Base-by-base conservation (phyloP, 1,140 invertebrate genomes). In the Nephotettix cincticeps region DNA sequence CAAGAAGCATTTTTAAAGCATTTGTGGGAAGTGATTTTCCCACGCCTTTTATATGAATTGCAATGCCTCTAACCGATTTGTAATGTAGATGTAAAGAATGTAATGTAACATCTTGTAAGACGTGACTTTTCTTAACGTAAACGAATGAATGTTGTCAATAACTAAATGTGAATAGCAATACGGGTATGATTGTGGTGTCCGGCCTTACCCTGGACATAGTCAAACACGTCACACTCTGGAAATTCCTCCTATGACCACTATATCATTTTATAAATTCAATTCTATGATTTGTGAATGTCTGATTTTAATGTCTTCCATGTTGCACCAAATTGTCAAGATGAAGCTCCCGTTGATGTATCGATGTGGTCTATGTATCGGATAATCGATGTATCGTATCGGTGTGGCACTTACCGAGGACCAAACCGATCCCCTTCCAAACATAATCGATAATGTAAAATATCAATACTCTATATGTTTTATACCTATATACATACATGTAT, bases 261-360 rank as follows among this genome's bases (percentile, higher is more conserved):
- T 36, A 6, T 36, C 32, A 36, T 36, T 36, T 36, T 6, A 36
- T 36, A 36, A 14, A 36, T 4, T 36, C 32, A 14, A 6, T 45
- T 40, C 25, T 67, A 67, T 67, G n/a, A 67, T 43, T 67, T 73
- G 28, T 66, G 71, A 69, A 68, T 75, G 68, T 69, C 73, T 74
- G 73, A 69, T 71, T 75, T 75, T 73, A 74, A 75, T 73, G 74
- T 75, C 74, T 75, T 75, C 74, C 74, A 75, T 73, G 72, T 75
- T 73, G 72, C 74, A 75, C 74, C 73, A 74, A 71, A 64, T 73
- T 73, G 69, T 51, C 47, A 21, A 51, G 47, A 51, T 21, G 47
- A 21, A 21, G 47, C 47, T 51, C 47, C 47, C 21, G 47, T 51
- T 51, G 47, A 51, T 25, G 23, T 61, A 23, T 61, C 56, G 28